These are phyloP conservation scores for Aphrophora alni DNA, from an alignment of 2,888 invertebrate genomes.

Conservation along the genomic window DNA sequence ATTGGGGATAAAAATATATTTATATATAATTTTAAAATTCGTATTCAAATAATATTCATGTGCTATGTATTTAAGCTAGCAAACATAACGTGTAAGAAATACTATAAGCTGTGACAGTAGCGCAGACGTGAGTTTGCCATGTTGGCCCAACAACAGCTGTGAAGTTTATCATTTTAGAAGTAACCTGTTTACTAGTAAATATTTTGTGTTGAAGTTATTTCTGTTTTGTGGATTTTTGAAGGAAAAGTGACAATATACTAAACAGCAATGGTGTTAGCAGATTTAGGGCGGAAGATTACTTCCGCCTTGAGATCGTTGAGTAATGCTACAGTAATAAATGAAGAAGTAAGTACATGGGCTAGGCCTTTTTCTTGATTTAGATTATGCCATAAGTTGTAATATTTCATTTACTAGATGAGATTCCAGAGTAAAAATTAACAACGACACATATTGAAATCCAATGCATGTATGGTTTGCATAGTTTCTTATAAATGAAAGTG, in stretches of 20 bases:
- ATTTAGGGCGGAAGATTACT: conserved; percentile 99
- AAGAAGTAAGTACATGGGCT: conserved; percentile 74
- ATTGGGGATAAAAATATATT: too few relatives aligned
- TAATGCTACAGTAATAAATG: conserved; percentile 98
- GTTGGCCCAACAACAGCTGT: conserved; percentile 45
- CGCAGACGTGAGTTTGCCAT: conserved; percentile 34
- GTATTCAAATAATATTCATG: too few relatives aligned
- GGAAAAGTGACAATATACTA: neutral
- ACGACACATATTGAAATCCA: neutral
- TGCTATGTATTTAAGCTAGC: too few relatives aligned
- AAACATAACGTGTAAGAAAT: neutral
- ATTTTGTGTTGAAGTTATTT: conserved; percentile 7
- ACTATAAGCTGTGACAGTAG: neutral
- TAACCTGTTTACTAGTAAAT: conserved; percentile 34
- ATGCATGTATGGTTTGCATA: neutral
- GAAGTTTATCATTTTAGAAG: conserved; percentile 7
- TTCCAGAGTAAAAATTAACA: neutral
- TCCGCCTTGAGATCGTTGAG: conserved; percentile 96
- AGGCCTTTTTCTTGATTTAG: neutral
- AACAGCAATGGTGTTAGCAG: conserved; percentile 93
- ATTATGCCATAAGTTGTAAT: neutral
- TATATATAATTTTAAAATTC: too few relatives aligned
- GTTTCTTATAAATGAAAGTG: too few relatives aligned
- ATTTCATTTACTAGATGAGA: neutral
- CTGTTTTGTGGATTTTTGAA: conserved; percentile 21